These are phyloP conservation scores for Erpornis zantholeuca DNA, from an alignment of 2,113 vertebrate species.

Conservation along the genomic window DNA sequence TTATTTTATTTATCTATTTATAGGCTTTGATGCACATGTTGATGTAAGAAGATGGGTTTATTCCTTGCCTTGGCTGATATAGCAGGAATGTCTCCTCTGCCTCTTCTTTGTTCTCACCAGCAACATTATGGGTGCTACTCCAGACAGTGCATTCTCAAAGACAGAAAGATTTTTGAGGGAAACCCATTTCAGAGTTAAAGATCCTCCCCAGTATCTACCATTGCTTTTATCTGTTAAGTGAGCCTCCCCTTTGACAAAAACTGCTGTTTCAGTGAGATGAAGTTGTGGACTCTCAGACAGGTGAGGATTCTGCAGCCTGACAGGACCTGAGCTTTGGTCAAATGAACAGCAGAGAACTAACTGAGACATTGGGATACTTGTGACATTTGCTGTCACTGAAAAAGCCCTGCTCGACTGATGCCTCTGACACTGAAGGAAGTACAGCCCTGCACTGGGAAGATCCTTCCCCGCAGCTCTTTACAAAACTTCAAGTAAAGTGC, in stretches of 20 bases:
- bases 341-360: background rate
- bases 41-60: background rate
- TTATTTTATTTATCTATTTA: background rate
- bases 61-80: background rate
- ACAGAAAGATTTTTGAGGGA: background rate
- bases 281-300: background rate
- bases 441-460: background rate
- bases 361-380: background rate
- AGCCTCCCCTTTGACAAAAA: background rate
- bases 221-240: background rate
- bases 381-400: background rate
- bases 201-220: background rate
- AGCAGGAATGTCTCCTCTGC: background rate
- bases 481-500: constrained; percentile 8
- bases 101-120: background rate
- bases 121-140: no score
- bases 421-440: background rate
- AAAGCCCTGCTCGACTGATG: background rate
- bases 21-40: background rate
- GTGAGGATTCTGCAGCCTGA: background rate
- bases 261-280: background rate
- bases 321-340: background rate
- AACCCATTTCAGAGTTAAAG: background rate
- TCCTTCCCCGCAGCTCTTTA: background rate
- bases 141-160: background rate